Evolutionary conservation across 2,888 invertebrate genomes (phyloP).

Genomic region (Nemotelus nigrinus): DNA sequence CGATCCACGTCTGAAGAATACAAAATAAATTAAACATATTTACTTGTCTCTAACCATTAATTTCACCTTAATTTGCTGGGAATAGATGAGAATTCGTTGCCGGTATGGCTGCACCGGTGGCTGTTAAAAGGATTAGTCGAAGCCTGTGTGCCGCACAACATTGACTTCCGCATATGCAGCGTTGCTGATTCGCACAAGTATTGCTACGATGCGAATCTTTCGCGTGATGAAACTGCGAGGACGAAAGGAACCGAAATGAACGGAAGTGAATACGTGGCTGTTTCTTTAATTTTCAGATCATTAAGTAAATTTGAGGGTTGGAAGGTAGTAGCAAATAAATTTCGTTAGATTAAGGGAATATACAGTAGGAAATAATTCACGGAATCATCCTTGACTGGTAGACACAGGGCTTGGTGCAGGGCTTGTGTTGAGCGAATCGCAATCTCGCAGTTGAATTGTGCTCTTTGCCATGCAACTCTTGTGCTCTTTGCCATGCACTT

Average conservation of each 20-base stretch:
- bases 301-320: conserved; percentile 33
- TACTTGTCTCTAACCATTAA: conserved; percentile 39
- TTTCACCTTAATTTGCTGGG: conserved; percentile 30
- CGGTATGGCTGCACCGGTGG: not conserved
- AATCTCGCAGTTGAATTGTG: too few relatives aligned
- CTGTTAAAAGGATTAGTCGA: conserved; percentile 20
- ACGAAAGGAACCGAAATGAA: not conserved
- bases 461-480: too few relatives aligned
- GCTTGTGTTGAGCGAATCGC: too few relatives aligned
- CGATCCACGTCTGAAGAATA: conserved; percentile 25
- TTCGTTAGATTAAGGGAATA: conserved; percentile 13
- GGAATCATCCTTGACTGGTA: not conserved
- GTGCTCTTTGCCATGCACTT: too few relatives aligned
- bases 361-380: conserved; percentile 7
- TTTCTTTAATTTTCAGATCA: conserved; percentile 24
- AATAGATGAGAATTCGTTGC: conserved; percentile 21
- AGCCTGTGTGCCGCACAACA: not conserved
- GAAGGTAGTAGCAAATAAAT: conserved; percentile 8
- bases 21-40: conserved; percentile 40
- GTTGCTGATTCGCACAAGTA: not conserved
- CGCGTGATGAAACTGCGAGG: not conserved
- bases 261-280: not conserved
- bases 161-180: conserved; percentile 4
- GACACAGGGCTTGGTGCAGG: too few relatives aligned
- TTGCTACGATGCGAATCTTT: not conserved